Conservation (phyloP, 2,113 vertebrate species). For the Pipra filicauda region DNA sequence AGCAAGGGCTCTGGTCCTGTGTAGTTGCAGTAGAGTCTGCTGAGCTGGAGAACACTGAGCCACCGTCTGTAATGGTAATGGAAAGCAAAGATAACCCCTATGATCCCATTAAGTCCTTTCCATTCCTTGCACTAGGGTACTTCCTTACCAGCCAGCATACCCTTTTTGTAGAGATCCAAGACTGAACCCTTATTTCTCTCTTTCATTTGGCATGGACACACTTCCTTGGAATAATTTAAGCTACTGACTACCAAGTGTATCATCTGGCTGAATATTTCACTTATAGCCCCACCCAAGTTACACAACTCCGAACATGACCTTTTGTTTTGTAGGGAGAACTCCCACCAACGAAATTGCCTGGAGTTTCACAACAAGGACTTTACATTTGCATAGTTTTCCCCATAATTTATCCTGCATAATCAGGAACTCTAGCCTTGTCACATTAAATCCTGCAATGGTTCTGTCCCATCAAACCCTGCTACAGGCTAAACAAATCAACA, state of each 20-base stretch:
- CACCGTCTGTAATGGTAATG: not conserved
- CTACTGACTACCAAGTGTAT: not conserved
- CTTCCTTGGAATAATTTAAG: slow-evolving; percentile 17
- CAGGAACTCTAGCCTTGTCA: not conserved
- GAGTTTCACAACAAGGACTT: slow-evolving; percentile 32
- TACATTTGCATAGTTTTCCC: not conserved
- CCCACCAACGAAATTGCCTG: not conserved
- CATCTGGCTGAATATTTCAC: not conserved
- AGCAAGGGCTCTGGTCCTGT: not conserved
- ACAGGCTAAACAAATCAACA: not conserved
- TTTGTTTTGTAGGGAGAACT: slow-evolving; percentile 25
- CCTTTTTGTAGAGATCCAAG: not conserved
- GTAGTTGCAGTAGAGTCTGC: not conserved
- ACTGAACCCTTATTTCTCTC: not conserved
- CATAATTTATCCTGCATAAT: not conserved
- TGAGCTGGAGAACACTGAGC: not conserved
- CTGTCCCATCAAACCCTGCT: not conserved
- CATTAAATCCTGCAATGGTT: not conserved
- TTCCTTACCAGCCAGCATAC: not conserved
- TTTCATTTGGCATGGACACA: not conserved
- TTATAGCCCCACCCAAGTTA: slow-evolving; percentile 27
- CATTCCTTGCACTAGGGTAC: not conserved
- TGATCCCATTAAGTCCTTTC: not conserved
- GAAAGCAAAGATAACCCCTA: not conserved
- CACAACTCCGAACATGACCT: slow-evolving; percentile 13